Percentiles rank a stretch among this genome's conserved stretches.
These are phyloP conservation scores for Anorthoa munda DNA, from an alignment of 2,888 invertebrate species.

Conservation along the genomic window DNA sequence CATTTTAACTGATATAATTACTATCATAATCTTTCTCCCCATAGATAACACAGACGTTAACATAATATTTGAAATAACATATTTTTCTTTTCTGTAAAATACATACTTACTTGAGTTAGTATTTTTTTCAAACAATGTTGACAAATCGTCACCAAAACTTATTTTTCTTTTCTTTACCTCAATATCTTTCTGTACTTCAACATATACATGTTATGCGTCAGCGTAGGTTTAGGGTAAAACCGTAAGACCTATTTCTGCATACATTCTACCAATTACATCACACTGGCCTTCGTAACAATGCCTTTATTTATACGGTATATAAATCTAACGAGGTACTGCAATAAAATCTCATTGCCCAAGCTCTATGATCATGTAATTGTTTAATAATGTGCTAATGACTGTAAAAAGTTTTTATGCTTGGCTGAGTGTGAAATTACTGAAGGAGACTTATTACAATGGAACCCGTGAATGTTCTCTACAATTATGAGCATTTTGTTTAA, in stretches of 20 bases:
- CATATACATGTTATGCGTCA: slow-evolving; percentile 17
- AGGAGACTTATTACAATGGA: slow-evolving; percentile 22
- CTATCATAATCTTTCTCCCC: background rate
- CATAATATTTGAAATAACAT: background rate
- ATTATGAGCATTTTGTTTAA: slow-evolving; percentile 31
- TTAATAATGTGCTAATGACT: slow-evolving; percentile 50
- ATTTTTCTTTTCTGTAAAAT: background rate
- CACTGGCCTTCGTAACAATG: slow-evolving; percentile 41
- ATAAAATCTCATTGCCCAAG: slow-evolving; percentile 39
- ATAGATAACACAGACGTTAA: background rate
- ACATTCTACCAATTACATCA: slow-evolving; percentile 51
- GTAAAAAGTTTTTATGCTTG: slow-evolving; percentile 54
- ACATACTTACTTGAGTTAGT: background rate
- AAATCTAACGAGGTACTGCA: slow-evolving; percentile 30
- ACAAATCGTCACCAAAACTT: background rate
- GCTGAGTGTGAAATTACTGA: slow-evolving; percentile 49
- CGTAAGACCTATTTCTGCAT: slow-evolving; percentile 40
- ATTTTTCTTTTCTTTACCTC: background rate
- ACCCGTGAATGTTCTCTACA: slow-evolving; percentile 16
- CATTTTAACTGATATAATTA: no score
- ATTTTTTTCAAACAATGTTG: background rate
- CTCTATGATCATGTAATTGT: slow-evolving; percentile 53
- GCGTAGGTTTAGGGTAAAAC: slow-evolving; percentile 15
- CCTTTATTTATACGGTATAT: slow-evolving; percentile 38
- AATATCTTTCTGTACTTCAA: background rate